phyloP scores from a whole-genome alignment of 2,888 invertebrate species.

The Meandrusa payeni region DNA sequence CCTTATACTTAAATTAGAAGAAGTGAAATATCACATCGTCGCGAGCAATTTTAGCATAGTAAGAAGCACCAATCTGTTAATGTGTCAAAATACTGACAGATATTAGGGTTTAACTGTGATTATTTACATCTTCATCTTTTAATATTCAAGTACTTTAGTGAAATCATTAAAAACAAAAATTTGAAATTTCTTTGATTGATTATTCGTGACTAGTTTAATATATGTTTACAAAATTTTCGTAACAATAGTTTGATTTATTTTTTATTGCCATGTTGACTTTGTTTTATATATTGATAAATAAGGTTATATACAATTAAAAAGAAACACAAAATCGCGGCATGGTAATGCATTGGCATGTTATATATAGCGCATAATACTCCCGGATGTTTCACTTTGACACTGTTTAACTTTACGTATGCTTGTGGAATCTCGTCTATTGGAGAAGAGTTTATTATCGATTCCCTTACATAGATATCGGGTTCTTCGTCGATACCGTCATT shows the following conservation, averaged over 20 bases:
- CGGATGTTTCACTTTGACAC: constrained; percentile 50
- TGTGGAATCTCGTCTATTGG: constrained; percentile 23
- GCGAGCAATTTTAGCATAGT: constrained; percentile 52
- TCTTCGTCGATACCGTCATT: neutral
- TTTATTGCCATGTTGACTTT: constrained; percentile 59
- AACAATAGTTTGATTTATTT: constrained; percentile 31
- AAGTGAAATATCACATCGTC: constrained; percentile 67
- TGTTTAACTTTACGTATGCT: constrained; percentile 47
- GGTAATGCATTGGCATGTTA: constrained; percentile 77
- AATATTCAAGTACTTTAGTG: constrained; percentile 20
- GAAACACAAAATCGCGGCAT: constrained; percentile 73
- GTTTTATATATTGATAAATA: constrained; percentile 72
- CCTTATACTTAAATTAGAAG: constrained; percentile 59
- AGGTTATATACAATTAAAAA: constrained; percentile 77
- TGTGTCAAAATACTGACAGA: constrained; percentile 47
- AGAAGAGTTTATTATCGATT: constrained; percentile 1
- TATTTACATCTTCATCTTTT: constrained; percentile 58
- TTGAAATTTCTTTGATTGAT: constrained; percentile 33
- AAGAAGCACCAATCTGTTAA: constrained; percentile 71
- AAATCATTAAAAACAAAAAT: constrained; percentile 26
- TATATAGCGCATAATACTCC: constrained; percentile 62
- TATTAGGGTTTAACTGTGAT: constrained; percentile 42
- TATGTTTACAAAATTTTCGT: constrained; percentile 10
- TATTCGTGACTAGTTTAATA: constrained; percentile 64
- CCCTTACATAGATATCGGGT: neutral